Conservation (phyloP, 2,113 vertebrate species). For the Aptenodytes patagonicus region DNA sequence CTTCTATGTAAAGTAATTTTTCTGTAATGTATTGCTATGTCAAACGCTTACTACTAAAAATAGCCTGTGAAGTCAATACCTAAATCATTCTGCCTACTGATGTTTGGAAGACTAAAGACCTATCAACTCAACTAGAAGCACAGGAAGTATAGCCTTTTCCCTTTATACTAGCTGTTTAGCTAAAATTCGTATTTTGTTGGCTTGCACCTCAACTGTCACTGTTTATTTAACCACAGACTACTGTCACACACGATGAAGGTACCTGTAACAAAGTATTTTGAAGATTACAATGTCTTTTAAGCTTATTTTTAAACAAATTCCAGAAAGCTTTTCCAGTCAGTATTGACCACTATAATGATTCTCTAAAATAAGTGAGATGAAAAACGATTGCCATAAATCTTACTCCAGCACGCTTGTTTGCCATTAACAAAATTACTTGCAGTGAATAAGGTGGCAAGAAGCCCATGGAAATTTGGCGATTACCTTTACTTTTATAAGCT, state of each 20-base stretch:
- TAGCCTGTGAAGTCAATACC: background rate
- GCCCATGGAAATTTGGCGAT: background rate
- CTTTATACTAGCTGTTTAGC: background rate
- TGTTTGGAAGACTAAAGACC: background rate
- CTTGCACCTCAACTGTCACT: background rate
- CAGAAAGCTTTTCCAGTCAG: background rate
- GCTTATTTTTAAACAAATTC: background rate
- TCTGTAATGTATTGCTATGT: background rate
- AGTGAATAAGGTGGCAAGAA: background rate
- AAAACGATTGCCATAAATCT: accelerated
- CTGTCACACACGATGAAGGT: accelerated
- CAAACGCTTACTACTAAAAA: background rate
- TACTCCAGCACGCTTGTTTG: no score
- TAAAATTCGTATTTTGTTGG: background rate
- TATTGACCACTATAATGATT: accelerated
- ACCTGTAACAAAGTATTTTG: background rate
- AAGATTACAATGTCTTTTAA: background rate
- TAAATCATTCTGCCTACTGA: background rate
- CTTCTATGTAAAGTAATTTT: background rate
- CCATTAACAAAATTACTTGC: background rate
- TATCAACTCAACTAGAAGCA: background rate
- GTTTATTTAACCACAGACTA: background rate
- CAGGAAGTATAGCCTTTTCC: background rate
- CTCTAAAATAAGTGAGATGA: background rate
- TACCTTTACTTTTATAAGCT: conserved; percentile 88